Base-by-base conservation (phyloP, 2,113 vertebrate species). In the Tupaia chinensis region DNA sequence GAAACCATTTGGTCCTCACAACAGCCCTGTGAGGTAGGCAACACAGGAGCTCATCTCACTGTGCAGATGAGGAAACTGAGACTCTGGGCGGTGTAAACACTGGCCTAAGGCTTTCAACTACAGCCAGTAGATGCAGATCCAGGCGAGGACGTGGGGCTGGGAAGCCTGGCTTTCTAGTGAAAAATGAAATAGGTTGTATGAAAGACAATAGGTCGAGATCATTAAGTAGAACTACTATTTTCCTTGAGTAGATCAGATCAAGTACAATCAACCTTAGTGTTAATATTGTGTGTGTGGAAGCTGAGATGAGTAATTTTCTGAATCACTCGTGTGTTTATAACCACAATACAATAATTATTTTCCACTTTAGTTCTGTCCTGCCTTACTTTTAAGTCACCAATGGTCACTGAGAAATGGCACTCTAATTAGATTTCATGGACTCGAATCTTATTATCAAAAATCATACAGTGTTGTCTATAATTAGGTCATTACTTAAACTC, bases 1-100 rank as follows among this genome's bases (percentile, higher is more conserved):
- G 56, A 78, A 95, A 27, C 60, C 93, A 80, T 90, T 65, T 90
- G 63, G 61, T 91, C 77, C 53, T 90, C 88, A 84, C 44, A 25
- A 95, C 78, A 97, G 80, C 69, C 84, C 77, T 61, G 88, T 85
- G 93, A 97, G 87, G 90, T 96, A 93, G 92, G 92, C 83, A 92
- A 88, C 85, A 86, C 81, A 88, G 85, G 53, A 85, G 88, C 44
- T 77, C 69, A 69, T 60, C 76, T 61, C 89, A 73, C 70, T 91
- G 88, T 76, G 29, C 29, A 91, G n/a, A 82, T 23, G 74, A 89
- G 66, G 68, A 92, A 83, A 93, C 74, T 68, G 81, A 89, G 89
- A 74, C 58, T 83, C 76, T 84, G 91, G 69, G 82, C 63, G 54
- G 16, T 61, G 34, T 74, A 20, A 25, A 84, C 73, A 68, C 74